phyloP scores from a whole-genome alignment of 2,797 vertebrate species.

The Enteromius radiatus region DNA sequence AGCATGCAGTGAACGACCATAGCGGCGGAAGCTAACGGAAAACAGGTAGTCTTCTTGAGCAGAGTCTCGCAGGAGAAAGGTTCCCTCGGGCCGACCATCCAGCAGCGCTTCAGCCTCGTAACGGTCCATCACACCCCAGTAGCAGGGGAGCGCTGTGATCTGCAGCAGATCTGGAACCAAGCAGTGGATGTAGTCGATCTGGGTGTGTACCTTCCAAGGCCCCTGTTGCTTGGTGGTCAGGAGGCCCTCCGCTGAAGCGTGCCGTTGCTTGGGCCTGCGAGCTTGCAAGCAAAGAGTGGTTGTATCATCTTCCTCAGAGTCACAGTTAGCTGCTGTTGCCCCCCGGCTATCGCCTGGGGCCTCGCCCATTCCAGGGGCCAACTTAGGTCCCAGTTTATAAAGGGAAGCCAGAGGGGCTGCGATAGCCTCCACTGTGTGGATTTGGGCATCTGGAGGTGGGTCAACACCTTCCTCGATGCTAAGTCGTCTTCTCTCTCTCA shows the following conservation, averaged over 20 bases:
- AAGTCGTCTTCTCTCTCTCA: conserved; percentile 91
- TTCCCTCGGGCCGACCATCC: conserved; percentile 94
- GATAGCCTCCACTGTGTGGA: conserved; percentile 93
- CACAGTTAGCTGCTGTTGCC: conserved; percentile 76
- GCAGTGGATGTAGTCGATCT: conserved; percentile 98
- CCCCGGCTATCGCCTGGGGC: conserved; percentile 76
- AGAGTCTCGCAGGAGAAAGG: conserved; percentile 96
- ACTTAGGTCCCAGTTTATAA: conserved; percentile 98
- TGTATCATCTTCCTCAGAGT: conserved; percentile 89
- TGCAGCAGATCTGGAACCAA: conserved; percentile 93
- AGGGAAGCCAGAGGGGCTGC: conserved; percentile 91
- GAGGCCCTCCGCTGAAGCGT: conserved; percentile 88
- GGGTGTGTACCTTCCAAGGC: conserved; percentile 97
- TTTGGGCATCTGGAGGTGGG: conserved; percentile 95
- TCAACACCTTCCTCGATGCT: conserved; percentile 98
- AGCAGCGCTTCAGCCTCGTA: conserved; percentile 95
- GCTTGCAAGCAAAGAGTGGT: conserved; percentile 96
- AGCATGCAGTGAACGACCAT: conserved; percentile 85
- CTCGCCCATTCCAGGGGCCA: conserved; percentile 91
- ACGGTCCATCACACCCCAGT: conserved; percentile 99
- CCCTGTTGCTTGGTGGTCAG: conserved; percentile 83
- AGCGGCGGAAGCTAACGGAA: conserved; percentile 98
- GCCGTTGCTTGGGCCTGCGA: conserved; percentile 90
- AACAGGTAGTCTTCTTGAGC: conserved; percentile 99
- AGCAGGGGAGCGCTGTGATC: conserved; percentile 93